phyloP scores from a whole-genome alignment of 2,888 invertebrate genomes.

The Agrenia bidenticulata region DNA sequence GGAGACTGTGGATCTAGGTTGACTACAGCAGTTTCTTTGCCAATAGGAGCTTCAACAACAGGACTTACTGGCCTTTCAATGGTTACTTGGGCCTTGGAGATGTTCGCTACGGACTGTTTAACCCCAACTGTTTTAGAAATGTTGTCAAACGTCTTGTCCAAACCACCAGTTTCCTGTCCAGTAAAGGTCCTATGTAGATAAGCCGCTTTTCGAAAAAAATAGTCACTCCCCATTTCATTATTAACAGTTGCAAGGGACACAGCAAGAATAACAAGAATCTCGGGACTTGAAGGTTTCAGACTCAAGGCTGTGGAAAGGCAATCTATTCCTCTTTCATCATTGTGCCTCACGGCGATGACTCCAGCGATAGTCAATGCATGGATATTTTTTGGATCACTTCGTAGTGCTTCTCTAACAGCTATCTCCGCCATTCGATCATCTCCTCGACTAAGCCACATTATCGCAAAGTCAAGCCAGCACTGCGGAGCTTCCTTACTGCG shows the following conservation, averaged over 20 bases:
- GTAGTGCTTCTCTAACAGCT: conserved; percentile 41
- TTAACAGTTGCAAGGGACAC: conserved; percentile 30
- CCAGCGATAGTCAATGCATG: conserved; percentile 41
- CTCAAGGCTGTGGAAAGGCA: conserved; percentile 34
- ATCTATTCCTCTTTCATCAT: conserved; percentile 34
- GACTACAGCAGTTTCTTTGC: too few relatives aligned
- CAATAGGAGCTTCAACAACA: too few relatives aligned
- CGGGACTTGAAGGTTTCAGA: conserved; percentile 38
- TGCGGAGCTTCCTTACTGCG: conserved; percentile 28
- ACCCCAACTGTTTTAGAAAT: conserved; percentile 3
- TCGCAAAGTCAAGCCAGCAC: conserved; percentile 44
- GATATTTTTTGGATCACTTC: conserved; percentile 35
- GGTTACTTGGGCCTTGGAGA: not conserved
- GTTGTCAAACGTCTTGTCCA: conserved; percentile 22
- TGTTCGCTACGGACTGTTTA: not conserved
- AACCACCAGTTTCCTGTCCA: conserved; percentile 16
- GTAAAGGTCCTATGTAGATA: conserved; percentile 26
- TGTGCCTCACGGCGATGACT: conserved; percentile 34
- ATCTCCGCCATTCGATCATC: conserved; percentile 48
- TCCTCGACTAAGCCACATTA: conserved; percentile 44
- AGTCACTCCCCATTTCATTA: conserved; percentile 37
- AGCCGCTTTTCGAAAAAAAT: conserved; percentile 37
- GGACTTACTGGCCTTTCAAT: too few relatives aligned
- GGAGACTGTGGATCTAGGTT: too few relatives aligned
- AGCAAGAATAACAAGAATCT: conserved; percentile 42